Evolutionary conservation across 2,888 invertebrate genomes (phyloP).

Genomic region (Aphidius colemani): DNA sequence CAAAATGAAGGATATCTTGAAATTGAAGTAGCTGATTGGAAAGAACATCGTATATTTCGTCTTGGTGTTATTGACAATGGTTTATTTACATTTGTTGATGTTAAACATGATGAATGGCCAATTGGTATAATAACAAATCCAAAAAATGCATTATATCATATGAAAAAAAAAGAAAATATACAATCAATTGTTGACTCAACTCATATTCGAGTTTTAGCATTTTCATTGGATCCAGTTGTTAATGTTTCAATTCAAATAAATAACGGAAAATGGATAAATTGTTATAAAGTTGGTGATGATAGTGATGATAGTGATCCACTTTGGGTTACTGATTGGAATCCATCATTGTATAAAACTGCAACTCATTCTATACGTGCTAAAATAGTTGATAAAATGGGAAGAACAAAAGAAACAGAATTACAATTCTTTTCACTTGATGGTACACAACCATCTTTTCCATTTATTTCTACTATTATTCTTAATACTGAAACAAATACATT

Average conservation of each 20-base stretch:
- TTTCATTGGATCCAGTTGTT: constrained; percentile 71
- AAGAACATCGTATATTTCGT: constrained; percentile 82
- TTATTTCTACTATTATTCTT: constrained; percentile 73
- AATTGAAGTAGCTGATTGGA: constrained; percentile 91
- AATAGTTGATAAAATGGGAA: constrained; percentile 66
- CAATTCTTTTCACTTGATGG: constrained; percentile 83
- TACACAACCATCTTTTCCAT: constrained; percentile 68
- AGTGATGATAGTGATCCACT: constrained; percentile 66
- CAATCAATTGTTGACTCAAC: constrained; percentile 71
- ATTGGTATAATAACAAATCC: constrained; percentile 86
- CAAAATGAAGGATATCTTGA: constrained; percentile 84
- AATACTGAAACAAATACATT: constrained; percentile 77
- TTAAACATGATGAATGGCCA: constrained; percentile 79
- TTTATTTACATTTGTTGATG: constrained; percentile 82
- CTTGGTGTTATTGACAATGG: constrained; percentile 88
- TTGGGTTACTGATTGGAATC: constrained; percentile 75
- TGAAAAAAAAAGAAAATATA: constrained; percentile 76
- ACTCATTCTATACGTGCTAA: constrained; percentile 70
- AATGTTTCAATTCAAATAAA: constrained; percentile 73
- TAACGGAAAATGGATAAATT: constrained; percentile 68
- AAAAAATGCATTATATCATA: constrained; percentile 77
- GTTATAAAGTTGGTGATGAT: constrained; percentile 61
- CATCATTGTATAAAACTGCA: constrained; percentile 68
- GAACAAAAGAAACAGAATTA: constrained; percentile 62
- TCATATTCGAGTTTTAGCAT: constrained; percentile 80